These are phyloP conservation scores for Epinephelus cyanopodus DNA, from an alignment of 2,113 vertebrate genomes.

Conservation along the genomic window DNA sequence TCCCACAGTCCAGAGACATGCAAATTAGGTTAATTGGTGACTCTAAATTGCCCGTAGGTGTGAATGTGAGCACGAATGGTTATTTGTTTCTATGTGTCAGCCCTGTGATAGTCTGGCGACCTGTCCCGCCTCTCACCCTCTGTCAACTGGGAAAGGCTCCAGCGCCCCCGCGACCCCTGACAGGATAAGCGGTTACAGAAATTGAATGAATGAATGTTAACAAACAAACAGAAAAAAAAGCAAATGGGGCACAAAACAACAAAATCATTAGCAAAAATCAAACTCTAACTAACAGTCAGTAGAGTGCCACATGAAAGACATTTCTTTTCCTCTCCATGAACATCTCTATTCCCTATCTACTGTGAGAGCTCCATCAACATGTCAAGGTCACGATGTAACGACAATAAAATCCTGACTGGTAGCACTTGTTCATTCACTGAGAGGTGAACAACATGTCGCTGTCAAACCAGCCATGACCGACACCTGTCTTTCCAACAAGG, in stretches of 20 bases:
- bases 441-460: slow-evolving; percentile 43
- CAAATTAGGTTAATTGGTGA: too few relatives aligned
- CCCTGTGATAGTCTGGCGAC: too few relatives aligned
- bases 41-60: too few relatives aligned
- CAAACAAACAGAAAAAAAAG: too few relatives aligned
- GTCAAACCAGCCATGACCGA: slow-evolving; percentile 47
- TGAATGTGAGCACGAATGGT: too few relatives aligned
- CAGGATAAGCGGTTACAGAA: too few relatives aligned
- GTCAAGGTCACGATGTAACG: slow-evolving; percentile 29
- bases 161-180: too few relatives aligned
- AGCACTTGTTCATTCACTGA: slow-evolving; percentile 36
- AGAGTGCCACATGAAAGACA: background rate
- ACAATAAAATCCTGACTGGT: slow-evolving; percentile 28
- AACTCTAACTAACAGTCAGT: background rate
- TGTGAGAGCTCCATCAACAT: slow-evolving; percentile 5
- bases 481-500: slow-evolving; percentile 21
- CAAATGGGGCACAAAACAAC: background rate
- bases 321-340: background rate
- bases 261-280: background rate
- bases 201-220: too few relatives aligned
- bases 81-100: too few relatives aligned
- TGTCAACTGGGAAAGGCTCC: too few relatives aligned
- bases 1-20: too few relatives aligned
- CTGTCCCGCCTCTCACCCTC: too few relatives aligned
- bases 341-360: background rate